Evolutionary conservation across 2,113 vertebrate genomes (phyloP).

Genomic region (Ceyx melanurus): DNA sequence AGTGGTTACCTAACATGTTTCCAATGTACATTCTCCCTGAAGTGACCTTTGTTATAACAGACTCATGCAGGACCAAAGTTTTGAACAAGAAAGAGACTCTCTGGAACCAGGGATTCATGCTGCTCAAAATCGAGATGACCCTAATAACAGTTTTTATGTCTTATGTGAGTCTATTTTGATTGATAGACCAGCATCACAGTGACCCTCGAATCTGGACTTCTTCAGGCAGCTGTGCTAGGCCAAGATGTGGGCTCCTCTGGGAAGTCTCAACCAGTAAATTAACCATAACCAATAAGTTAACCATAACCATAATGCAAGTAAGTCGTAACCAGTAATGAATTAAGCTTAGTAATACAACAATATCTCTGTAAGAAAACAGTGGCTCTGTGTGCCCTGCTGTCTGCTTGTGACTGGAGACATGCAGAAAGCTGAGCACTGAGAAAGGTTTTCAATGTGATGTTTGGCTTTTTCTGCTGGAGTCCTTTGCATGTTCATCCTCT

Average conservation of each 20-base stretch:
- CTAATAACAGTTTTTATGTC: neutral
- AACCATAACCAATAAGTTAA: no score
- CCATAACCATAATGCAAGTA: neutral
- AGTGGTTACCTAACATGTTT: neutral
- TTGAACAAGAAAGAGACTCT: neutral
- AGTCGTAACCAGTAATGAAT: neutral
- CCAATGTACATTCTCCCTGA: neutral
- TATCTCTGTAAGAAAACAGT: neutral
- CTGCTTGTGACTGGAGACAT: neutral
- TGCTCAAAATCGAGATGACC: neutral
- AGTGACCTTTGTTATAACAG: neutral
- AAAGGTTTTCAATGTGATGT: neutral
- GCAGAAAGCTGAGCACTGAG: neutral
- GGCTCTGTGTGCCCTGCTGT: neutral
- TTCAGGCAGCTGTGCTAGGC: neutral
- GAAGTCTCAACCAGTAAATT: neutral
- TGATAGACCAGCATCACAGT: neutral
- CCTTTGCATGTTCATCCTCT: fast-evolving
- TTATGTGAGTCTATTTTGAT: neutral
- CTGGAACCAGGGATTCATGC: neutral
- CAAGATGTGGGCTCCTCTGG: neutral
- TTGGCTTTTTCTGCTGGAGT: neutral
- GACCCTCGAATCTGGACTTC: neutral
- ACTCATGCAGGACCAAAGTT: neutral
- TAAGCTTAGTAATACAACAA: neutral